Evolutionary conservation across 2,888 invertebrate species (phyloP).

Genomic region (Endotricha flammealis): DNA sequence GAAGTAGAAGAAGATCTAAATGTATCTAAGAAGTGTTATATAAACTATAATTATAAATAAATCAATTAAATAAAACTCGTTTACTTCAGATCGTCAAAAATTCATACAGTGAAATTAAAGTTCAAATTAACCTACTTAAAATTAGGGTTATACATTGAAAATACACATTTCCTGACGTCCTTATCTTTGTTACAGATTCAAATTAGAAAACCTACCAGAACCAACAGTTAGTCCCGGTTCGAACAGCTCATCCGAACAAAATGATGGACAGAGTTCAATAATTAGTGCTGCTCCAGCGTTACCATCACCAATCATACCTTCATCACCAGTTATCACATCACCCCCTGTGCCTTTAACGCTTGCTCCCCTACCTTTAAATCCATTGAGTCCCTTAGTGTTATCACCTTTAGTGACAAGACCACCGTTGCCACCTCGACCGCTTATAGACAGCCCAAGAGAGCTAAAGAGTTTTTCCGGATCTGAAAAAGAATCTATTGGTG

Average conservation of each 20-base stretch:
- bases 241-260: slow-evolving; percentile 69
- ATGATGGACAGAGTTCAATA: slow-evolving; percentile 66
- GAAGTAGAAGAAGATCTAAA: too few relatives aligned
- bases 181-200: slow-evolving; percentile 51
- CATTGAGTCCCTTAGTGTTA: slow-evolving; percentile 35
- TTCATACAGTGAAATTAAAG: too few relatives aligned
- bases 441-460: slow-evolving; percentile 50
- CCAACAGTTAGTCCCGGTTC: slow-evolving; percentile 70
- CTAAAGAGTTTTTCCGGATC: slow-evolving; percentile 40
- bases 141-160: too few relatives aligned
- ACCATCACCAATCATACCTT: slow-evolving; percentile 29
- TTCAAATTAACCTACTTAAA: too few relatives aligned
- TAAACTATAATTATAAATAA: too few relatives aligned
- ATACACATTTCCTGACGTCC: too few relatives aligned
- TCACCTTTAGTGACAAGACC: slow-evolving; percentile 52
- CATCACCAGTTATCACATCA: slow-evolving; percentile 28
- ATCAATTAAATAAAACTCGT: too few relatives aligned
- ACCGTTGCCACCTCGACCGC: slow-evolving; percentile 53
- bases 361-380: slow-evolving; percentile 19
- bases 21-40: too few relatives aligned
- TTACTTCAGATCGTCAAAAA: too few relatives aligned
- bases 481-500: slow-evolving; percentile 55
- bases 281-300: slow-evolving; percentile 47
- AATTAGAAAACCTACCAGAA: slow-evolving; percentile 56
- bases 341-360: slow-evolving; percentile 19